Conservation (phyloP, 2,888 invertebrate species). For the Hipparchia semele region DNA sequence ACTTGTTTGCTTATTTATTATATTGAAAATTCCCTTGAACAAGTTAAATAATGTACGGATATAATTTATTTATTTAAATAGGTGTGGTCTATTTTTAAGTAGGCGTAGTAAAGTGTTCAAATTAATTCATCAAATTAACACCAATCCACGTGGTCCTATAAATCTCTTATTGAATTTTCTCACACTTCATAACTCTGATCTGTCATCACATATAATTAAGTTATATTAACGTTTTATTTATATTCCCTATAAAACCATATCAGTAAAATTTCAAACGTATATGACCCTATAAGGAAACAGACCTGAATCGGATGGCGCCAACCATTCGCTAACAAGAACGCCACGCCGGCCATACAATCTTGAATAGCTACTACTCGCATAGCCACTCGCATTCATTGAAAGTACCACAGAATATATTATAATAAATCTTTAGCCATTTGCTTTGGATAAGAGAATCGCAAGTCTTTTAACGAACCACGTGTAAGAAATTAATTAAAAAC, state of each 20-base stretch:
- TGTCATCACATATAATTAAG: conserved; percentile 13
- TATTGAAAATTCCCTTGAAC: not conserved
- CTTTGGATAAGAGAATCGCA: not conserved
- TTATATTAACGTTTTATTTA: conserved; percentile 7
- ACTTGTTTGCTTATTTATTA: conserved; percentile 10
- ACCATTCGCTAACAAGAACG: conserved; percentile 52
- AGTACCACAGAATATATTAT: not conserved
- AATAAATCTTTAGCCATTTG: conserved; percentile 9
- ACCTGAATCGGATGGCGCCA: conserved; percentile 57
- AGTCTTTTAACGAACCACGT: not conserved
- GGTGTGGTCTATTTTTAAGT: not conserved
- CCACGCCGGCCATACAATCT: conserved; percentile 36
- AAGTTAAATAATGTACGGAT: not conserved
- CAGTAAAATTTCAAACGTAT: conserved; percentile 34
- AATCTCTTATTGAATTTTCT: not conserved
- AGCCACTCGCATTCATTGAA: conserved; percentile 21
- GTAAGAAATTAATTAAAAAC: conserved; percentile 6
- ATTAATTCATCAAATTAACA: not conserved
- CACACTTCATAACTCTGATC: conserved; percentile 1
- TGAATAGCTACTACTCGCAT: conserved; percentile 9
- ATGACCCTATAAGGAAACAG: conserved; percentile 50
- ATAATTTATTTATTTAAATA: not conserved
- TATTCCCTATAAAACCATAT: conserved; percentile 24
- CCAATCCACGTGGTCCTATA: not conserved
- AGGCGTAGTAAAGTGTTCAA: not conserved